A percentile compares a stretch with the other conserved stretches of the same genome.
Conservation (phyloP, 2,113 vertebrate species). For the Raja brachyura region DNA sequence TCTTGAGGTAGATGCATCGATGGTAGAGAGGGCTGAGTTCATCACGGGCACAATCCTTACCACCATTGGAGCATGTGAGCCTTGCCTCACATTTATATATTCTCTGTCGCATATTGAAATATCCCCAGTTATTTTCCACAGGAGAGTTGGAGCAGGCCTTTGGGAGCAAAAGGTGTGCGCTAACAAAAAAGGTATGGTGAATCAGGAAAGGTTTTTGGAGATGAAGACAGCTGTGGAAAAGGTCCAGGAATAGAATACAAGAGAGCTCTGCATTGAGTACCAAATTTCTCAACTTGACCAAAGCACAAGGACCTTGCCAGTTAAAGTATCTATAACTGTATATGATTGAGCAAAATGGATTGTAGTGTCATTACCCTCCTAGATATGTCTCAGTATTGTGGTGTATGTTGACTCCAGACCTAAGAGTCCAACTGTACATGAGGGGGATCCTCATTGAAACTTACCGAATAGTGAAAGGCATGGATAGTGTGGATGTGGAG, state of each 20-base stretch:
- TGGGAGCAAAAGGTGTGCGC: not conserved
- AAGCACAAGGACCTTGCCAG: not conserved
- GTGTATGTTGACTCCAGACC: not conserved
- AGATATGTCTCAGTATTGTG: not conserved
- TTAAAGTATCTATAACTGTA: not conserved
- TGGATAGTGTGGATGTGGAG: too few relatives aligned
- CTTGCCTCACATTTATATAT: not conserved
- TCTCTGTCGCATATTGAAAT: not conserved
- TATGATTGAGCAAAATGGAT: not conserved
- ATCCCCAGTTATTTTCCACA: not conserved
- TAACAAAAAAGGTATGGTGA: not conserved
- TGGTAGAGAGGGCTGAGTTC: too few relatives aligned
- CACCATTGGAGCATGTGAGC: not conserved
- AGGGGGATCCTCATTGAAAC: too few relatives aligned
- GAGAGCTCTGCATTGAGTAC: not conserved
- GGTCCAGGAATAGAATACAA: not conserved
- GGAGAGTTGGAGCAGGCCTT: not conserved
- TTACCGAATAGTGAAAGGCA: too few relatives aligned
- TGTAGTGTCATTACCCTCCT: not conserved
- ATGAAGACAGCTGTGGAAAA: not conserved
- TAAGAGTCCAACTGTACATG: not conserved
- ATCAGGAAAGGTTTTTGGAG: not conserved
- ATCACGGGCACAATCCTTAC: too few relatives aligned
- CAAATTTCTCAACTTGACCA: not conserved
- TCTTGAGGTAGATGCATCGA: too few relatives aligned